These are phyloP conservation scores for Acanthurus leucopareius DNA, from an alignment of 2,797 vertebrate species.

Conservation along the genomic window DNA sequence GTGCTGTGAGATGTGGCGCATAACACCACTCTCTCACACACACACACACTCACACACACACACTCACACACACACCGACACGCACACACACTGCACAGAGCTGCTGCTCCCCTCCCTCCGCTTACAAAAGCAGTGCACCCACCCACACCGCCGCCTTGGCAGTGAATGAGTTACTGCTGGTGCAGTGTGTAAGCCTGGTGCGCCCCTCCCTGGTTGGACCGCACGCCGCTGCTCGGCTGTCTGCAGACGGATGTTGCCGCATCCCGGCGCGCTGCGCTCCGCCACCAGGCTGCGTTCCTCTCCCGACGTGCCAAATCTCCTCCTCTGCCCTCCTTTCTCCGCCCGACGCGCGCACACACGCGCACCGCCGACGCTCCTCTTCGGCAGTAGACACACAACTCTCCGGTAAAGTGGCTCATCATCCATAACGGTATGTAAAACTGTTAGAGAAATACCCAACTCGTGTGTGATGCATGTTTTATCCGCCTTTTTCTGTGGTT, in stretches of 20 bases:
- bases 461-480: constrained; percentile 9
- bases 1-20: constrained; percentile 39
- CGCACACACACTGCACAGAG: background rate
- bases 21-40: constrained; percentile 20
- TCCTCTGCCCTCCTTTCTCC: constrained; percentile 63
- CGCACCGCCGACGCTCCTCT: constrained; percentile 53
- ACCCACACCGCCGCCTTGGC: constrained; percentile 42
- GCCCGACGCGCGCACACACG: constrained; percentile 42
- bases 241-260: constrained; percentile 82
- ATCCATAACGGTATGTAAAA: constrained; percentile 74
- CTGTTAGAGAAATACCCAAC: constrained; percentile 33
- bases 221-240: constrained; percentile 61
- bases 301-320: constrained; percentile 72
- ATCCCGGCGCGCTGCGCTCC: constrained; percentile 71
- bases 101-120: background rate
- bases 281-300: constrained; percentile 69
- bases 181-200: constrained; percentile 72
- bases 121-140: constrained; percentile 45
- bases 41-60: background rate
- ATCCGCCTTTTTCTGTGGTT: background rate
- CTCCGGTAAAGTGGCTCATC: constrained; percentile 62
- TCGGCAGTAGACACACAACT: constrained; percentile 59
- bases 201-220: constrained; percentile 76
- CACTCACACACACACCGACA: background rate
- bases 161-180: constrained; percentile 80